Evolutionary conservation across 2,888 invertebrate genomes (phyloP), one percentile per base, ranked within the genome.

Genomic region (Drosophila falleni): DNA sequence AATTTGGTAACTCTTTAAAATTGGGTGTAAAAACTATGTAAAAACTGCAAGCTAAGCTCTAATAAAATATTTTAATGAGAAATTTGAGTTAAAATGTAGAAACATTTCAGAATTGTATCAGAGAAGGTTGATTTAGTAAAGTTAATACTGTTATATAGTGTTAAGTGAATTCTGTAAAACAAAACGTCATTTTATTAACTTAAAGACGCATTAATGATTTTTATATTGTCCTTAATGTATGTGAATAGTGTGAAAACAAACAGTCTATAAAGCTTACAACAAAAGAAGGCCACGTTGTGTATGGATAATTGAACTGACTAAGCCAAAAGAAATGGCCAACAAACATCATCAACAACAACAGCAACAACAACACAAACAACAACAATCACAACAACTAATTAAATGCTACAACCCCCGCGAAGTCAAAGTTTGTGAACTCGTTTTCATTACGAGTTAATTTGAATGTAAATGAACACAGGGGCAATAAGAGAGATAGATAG

Each of bases 401-500:
- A 84, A 84, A 89, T 89, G 84, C 89, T 87, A 67, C 89, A 84
- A 76, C 78, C 81, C 72, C 85, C 71, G 29, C 59, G 53, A 76
- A 85, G 80, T 79, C 64, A 76, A 80, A 82, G 80, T 80, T 82
- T 72, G 51, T 73, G 75, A 82, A 82, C 80, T 89, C 90, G 84
- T 89, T 89, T 89, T 90, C 89, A 89, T 89, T 89, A 89, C 87
- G 89, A 89, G 89, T 89, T 89, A 89, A 89, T 89, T 89, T 89
- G 90, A 89, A 89, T 89, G 90, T 89, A 90, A 89, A 89, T 89
- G 90, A 89, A 89, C 87, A 80, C 64, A 72, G 66, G 31, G 37
- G 60, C 54, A 39, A n/a, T 11, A 26, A 31, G 11, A 26, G 29
- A 50, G n/a, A 44, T 15, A 46, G 35, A 35, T n/a, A 10, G 47